phyloP scores from a whole-genome alignment of 2,797 vertebrate species.

The Synaphobranchus kaupii region DNA sequence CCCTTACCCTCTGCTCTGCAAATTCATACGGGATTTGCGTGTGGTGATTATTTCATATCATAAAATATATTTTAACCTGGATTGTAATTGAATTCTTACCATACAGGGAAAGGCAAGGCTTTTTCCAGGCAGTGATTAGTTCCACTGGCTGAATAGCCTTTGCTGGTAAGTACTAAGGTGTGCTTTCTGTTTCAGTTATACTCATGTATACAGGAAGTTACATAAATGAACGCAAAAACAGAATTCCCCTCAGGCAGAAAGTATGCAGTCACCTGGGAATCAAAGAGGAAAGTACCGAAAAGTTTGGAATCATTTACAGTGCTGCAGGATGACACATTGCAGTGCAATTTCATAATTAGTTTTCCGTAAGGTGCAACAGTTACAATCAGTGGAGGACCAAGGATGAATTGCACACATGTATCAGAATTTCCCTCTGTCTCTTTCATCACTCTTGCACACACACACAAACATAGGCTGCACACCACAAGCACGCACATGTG shows the following conservation, averaged over 20 bases:
- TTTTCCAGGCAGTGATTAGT: background rate
- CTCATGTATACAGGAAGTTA: background rate
- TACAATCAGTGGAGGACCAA: too few relatives aligned
- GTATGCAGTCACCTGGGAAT: background rate
- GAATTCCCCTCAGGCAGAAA: background rate
- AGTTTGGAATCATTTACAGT: background rate
- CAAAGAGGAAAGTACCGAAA: background rate
- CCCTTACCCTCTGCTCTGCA: too few relatives aligned
- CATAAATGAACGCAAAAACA: background rate
- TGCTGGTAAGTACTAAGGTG: background rate
- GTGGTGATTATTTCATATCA: background rate
- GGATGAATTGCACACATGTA: too few relatives aligned
- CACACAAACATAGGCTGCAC: too few relatives aligned
- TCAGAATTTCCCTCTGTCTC: too few relatives aligned
- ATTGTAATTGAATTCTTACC: background rate
- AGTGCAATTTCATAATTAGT: background rate
- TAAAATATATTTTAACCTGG: background rate
- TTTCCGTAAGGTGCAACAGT: too few relatives aligned
- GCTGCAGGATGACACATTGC: background rate
- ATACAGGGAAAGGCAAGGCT: background rate
- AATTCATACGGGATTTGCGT: too few relatives aligned
- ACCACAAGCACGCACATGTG: background rate
- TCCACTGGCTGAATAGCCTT: background rate
- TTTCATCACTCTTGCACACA: too few relatives aligned
- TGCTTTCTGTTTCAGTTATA: background rate